phyloP scores from a whole-genome alignment of 2,797 vertebrate genomes.

The Eulemur coronatus region DNA sequence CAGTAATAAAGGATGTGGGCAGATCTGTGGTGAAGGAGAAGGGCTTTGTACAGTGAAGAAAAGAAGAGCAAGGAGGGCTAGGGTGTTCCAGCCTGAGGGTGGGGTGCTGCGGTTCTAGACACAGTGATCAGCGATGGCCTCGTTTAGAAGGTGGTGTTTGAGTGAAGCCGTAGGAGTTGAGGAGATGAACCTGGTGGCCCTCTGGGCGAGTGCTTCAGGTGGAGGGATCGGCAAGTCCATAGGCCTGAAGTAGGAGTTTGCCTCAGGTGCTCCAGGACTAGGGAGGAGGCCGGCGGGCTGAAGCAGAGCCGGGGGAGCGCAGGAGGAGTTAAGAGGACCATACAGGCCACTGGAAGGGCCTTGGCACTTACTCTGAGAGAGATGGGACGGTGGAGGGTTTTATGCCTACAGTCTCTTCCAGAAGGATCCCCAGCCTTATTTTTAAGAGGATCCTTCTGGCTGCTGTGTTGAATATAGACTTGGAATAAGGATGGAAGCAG shows the following conservation, averaged over 20 bases:
- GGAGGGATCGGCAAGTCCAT: background rate
- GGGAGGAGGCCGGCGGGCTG: background rate
- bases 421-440: background rate
- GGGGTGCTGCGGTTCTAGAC: background rate
- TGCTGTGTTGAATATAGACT: background rate
- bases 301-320: fast-evolving
- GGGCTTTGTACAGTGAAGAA: background rate
- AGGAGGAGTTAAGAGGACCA: background rate
- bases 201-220: background rate
- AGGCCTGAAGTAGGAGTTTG: background rate
- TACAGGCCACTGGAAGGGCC: background rate
- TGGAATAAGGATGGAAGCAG: background rate
- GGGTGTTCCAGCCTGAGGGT: background rate
- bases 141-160: background rate
- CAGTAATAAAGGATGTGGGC: background rate
- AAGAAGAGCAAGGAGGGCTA: background rate
- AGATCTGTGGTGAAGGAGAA: background rate
- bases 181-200: background rate
- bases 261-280: too few species aligned
- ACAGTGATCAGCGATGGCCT: background rate
- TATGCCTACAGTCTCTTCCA: background rate
- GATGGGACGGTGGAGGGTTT: background rate
- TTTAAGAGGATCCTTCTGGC: background rate
- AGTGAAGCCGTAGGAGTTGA: background rate
- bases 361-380: background rate